Evolutionary conservation across 1,140 invertebrate species (phyloP), one percentile per base, ranked within the genome.

Genomic region (Gryllus bimaculatus): DNA sequence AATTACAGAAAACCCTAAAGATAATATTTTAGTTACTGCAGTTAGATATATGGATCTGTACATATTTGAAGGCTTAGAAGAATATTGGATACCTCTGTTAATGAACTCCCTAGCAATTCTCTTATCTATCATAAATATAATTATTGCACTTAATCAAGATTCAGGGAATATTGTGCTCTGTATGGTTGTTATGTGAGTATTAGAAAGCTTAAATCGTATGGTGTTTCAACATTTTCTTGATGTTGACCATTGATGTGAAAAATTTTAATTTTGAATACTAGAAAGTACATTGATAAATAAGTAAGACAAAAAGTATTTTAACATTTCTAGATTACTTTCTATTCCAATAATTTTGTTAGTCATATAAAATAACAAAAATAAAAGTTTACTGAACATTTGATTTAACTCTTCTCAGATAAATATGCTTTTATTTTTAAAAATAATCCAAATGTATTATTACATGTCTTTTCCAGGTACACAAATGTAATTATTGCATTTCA

Each of bases 11-110:
- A 18, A 7, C 15, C 18, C 48, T n/a, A 48, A 12, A 80, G 20
- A 26, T 26, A 79, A 80, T 79, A n/a, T 20, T 47, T 39, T 77
- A 10, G 81, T 82, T 8, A 21, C 47, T 39, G 48, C n/a, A 21
- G 74, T 83, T 20, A 49, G 78, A 75, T 54, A 74, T 20, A 54
- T 83, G 18, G 82, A 82, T 10, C 21, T 84, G 20, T 81, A 82
- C 39, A 39, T 81, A 8, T 79, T 85, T n/a, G 84, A 84, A 75
- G 81, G 81, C 39, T 66, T 83, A 21, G 84, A 85, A 76, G 80
- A 82, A 74, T 81, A 82, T 20, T 84, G 82, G 82, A 76, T 82
- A 8, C 84, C 84, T 7, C 74, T 83, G 7, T 13, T 82, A 39
- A 66, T 80, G 10, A 54, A 79, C 21, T 13, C 39, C 3, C 39